phyloP scores from a whole-genome alignment of 2,797 vertebrate genomes.

The Phrynocephalus vlangalii region DNA sequence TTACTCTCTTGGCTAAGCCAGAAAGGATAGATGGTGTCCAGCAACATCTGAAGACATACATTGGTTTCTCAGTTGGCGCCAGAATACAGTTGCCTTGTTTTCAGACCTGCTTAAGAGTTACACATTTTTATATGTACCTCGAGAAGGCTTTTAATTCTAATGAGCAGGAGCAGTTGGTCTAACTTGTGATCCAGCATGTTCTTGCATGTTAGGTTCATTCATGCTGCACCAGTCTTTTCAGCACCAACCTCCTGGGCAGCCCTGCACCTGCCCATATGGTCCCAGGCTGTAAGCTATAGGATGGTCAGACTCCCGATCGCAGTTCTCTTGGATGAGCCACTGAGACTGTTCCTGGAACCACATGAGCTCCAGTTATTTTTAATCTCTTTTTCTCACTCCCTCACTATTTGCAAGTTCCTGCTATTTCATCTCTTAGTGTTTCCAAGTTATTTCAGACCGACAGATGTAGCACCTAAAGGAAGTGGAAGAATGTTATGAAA shows the following conservation, averaged over 20 bases:
- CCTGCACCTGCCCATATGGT: too few species aligned
- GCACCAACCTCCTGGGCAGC: neutral
- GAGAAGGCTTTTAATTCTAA: neutral
- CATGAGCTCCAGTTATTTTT: conserved; percentile 11
- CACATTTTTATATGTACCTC: neutral
- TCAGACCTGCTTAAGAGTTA: neutral
- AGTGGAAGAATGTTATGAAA: neutral
- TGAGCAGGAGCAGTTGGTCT: neutral
- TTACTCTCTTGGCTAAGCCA: neutral
- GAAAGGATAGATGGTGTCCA: neutral
- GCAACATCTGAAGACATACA: neutral
- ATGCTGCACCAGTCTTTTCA: neutral
- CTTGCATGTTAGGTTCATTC: neutral
- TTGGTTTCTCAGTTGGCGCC: neutral
- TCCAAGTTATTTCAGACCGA: conserved; percentile 35
- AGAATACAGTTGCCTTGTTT: neutral
- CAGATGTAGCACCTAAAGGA: conserved; percentile 1
- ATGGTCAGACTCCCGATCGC: neutral
- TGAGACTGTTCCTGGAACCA: neutral
- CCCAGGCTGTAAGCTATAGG: neutral
- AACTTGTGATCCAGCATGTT: neutral
- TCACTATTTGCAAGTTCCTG: conserved; percentile 34
- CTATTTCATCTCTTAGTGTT: conserved; percentile 31
- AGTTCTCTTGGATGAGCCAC: neutral
- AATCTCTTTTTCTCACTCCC: conserved; percentile 21